Base-by-base conservation (phyloP, 2,797 vertebrate species). In the Myotis myotis region DNA sequence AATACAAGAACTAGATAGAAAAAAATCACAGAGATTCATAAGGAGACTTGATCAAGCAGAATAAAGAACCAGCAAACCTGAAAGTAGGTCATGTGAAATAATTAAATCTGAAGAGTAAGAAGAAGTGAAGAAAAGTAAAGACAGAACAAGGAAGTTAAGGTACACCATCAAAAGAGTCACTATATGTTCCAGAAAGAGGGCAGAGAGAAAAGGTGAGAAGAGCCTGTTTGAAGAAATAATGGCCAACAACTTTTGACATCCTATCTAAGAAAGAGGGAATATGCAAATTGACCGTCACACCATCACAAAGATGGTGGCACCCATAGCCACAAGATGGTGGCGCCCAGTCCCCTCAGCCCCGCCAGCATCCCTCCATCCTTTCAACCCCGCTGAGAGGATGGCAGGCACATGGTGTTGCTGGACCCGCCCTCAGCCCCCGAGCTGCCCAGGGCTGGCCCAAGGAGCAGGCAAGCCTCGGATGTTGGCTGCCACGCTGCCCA, bases 31-130 rank as follows among this genome's bases (percentile, higher is more conserved):
- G 44, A 70, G 33, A 75, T 75, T 49, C 28, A 75, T 75, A 20
- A 75, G 44, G 72, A 75, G 72, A 75, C 44, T n/a, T 75, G 44
- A 49, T n/a, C 72, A 75, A 49, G 44, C 44, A 75, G 72, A 49
- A 75, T 47, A 49, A 75, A 20, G 44, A 75, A 49, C 49, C 44
- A 75, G 28, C 8, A 74, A 74, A 47, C 44, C 25, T 74, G 41
- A 19, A 49, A 74, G 47, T 9, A 74, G 71, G 71, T 74, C 71
- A 74, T n/a, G 17, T 74, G 41, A 74, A 74, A 74, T 74, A 30
- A 30, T 47, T 74, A 74, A 74, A 47, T 47, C 44, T 74, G 28
- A 49, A 74, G 71, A 49, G 71, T 74, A 74, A 19, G 2, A 74
- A 74, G 15, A n/a, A 74, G 30, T 47, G 8, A 74, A 47, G 71